Evolutionary conservation across 2,797 vertebrate species (phyloP).

Genomic region (Argyrosomus regius): DNA sequence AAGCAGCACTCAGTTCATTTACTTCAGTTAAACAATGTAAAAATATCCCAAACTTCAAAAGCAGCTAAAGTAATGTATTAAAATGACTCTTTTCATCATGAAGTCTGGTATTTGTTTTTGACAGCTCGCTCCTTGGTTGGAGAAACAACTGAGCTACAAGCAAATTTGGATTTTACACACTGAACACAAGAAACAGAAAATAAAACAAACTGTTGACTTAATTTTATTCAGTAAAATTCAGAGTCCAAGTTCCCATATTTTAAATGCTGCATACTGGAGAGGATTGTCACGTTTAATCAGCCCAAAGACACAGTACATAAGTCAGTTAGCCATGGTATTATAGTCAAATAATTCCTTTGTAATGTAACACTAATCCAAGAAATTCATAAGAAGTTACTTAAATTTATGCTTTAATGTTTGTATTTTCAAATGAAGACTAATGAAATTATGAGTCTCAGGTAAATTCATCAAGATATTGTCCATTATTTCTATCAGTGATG

Average conservation of each 20-base stretch:
- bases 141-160: background rate
- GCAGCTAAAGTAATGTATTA: background rate
- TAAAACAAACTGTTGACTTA: background rate
- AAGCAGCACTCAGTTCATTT: background rate
- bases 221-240: background rate
- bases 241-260: background rate
- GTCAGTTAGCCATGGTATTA: no score
- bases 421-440: background rate
- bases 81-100: background rate
- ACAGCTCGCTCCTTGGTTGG: background rate
- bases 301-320: no score
- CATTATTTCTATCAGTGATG: background rate
- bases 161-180: background rate
- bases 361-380: background rate
- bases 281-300: no score
- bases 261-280: background rate
- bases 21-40: background rate
- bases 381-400: no score
- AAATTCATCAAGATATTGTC: background rate
- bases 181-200: background rate
- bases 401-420: no score
- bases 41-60: background rate
- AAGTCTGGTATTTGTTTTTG: background rate
- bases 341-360: background rate
- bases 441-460: background rate